Evolutionary conservation across 2,797 vertebrate genomes (phyloP).

Genomic region (Enteromius paludinosus): DNA sequence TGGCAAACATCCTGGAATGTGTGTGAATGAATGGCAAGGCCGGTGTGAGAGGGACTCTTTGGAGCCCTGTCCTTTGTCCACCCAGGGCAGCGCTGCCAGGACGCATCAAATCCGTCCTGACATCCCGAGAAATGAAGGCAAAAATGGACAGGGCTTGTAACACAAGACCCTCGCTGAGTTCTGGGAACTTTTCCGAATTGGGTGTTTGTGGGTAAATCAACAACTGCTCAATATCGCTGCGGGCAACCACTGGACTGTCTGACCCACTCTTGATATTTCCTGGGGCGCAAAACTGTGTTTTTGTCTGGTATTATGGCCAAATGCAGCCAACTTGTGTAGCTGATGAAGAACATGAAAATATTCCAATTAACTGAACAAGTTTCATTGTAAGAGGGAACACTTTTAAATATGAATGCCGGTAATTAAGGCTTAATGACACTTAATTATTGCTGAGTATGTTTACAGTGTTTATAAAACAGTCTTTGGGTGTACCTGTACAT

Average conservation of each 20-base stretch:
- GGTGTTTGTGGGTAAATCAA: slow-evolving; percentile 47
- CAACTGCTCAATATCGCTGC: slow-evolving; percentile 16
- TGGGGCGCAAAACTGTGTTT: slow-evolving; percentile 9
- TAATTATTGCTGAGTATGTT: not conserved
- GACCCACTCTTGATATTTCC: slow-evolving; percentile 23
- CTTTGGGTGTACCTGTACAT: not conserved
- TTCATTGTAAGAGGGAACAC: not conserved
- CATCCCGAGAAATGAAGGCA: slow-evolving; percentile 38
- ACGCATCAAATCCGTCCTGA: slow-evolving; percentile 45
- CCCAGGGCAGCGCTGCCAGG: slow-evolving; percentile 35
- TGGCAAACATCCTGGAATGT: slow-evolving; percentile 66
- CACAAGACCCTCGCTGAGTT: slow-evolving; percentile 35
- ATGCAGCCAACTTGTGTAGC: not conserved
- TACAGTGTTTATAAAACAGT: not conserved
- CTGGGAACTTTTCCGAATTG: slow-evolving; percentile 42
- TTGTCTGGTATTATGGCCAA: slow-evolving; percentile 6
- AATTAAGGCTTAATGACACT: not conserved
- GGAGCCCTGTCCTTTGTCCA: slow-evolving; percentile 58
- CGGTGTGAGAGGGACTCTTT: slow-evolving; percentile 46
- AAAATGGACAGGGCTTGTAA: slow-evolving; percentile 41
- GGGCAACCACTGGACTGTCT: slow-evolving; percentile 23
- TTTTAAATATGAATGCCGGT: not conserved
- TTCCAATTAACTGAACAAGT: not conserved
- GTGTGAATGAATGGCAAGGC: slow-evolving; percentile 48
- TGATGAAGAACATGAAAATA: not conserved